Conservation (phyloP, 2,888 invertebrate species). For the Mystacides longicornis region DNA sequence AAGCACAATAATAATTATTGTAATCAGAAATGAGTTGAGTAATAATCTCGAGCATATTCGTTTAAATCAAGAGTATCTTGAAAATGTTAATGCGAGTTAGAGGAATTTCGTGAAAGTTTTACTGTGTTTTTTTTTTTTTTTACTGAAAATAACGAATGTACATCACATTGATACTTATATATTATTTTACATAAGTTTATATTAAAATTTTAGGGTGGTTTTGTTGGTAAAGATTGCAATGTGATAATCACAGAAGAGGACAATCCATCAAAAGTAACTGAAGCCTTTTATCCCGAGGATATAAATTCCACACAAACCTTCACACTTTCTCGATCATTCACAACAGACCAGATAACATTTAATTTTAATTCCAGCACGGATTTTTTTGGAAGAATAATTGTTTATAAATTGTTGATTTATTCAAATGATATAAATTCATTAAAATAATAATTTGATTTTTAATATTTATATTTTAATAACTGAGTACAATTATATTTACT, state of each 20-base stretch:
- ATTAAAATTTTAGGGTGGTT: constrained; percentile 62
- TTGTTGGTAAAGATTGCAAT: constrained; percentile 49
- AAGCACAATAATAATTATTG: too few species aligned
- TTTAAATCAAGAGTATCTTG: too few species aligned
- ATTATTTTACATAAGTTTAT: too few species aligned
- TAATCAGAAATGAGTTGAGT: too few species aligned
- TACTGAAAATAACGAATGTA: too few species aligned
- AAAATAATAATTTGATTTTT: too few species aligned
- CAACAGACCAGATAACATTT: constrained; percentile 38
- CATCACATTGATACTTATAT: too few species aligned
- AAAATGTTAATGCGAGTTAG: too few species aligned
- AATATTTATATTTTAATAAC: not conserved
- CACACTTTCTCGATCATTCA: constrained; percentile 30
- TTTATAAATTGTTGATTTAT: constrained; percentile 44
- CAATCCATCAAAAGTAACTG: constrained; percentile 30
- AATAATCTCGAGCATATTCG: too few species aligned
- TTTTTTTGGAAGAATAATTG: constrained; percentile 54
- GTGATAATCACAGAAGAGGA: constrained; percentile 34
- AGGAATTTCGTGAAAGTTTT: too few species aligned
- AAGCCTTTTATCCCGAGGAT: constrained; percentile 50
- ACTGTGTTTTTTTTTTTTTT: too few species aligned
- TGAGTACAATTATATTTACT: not conserved
- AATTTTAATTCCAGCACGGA: constrained; percentile 52
- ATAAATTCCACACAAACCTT: constrained; percentile 48
- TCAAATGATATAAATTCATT: constrained; percentile 26